Evolutionary conservation across 2,113 vertebrate species (phyloP).

Genomic region (Pollachius pollachius): DNA sequence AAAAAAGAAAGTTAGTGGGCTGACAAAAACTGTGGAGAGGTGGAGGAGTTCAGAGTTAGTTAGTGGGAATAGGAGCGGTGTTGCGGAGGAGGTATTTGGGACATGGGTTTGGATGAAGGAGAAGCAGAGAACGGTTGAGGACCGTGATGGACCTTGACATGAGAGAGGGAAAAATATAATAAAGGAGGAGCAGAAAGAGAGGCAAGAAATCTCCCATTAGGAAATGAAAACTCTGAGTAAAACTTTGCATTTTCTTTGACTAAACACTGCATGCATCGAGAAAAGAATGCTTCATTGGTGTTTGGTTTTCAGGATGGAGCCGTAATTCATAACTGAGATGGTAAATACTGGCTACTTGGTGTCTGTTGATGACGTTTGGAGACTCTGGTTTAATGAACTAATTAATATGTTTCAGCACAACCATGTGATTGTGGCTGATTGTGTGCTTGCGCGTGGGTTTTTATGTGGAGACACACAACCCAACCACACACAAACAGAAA

Average conservation of each 20-base stretch:
- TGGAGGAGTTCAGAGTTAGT: neutral
- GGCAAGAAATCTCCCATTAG: constrained; percentile 43
- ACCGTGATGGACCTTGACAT: neutral
- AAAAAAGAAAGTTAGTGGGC: too few relatives aligned
- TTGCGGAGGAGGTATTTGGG: neutral
- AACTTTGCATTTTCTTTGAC: constrained; percentile 58
- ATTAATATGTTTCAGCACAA: constrained; percentile 51
- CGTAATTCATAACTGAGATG: constrained; percentile 39
- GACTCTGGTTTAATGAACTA: constrained; percentile 36
- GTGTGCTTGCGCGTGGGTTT: constrained; percentile 5
- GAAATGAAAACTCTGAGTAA: constrained; percentile 55
- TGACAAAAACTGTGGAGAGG: too few relatives aligned
- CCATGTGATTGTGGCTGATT: constrained; percentile 5
- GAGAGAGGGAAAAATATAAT: too few relatives aligned
- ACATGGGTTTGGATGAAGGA: too few relatives aligned
- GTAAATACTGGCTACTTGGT: constrained; percentile 26
- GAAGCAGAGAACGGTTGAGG: neutral
- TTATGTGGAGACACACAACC: neutral
- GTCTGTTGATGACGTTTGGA: constrained; percentile 48
- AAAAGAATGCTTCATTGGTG: constrained; percentile 60
- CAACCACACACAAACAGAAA: too few relatives aligned
- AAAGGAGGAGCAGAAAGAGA: constrained; percentile 4
- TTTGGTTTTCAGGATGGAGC: constrained; percentile 48
- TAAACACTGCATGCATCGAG: constrained; percentile 47
- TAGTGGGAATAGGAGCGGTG: neutral